Evolutionary conservation across 1,140 invertebrate genomes (phyloP).

Genomic region (Zaprionus ornatus): DNA sequence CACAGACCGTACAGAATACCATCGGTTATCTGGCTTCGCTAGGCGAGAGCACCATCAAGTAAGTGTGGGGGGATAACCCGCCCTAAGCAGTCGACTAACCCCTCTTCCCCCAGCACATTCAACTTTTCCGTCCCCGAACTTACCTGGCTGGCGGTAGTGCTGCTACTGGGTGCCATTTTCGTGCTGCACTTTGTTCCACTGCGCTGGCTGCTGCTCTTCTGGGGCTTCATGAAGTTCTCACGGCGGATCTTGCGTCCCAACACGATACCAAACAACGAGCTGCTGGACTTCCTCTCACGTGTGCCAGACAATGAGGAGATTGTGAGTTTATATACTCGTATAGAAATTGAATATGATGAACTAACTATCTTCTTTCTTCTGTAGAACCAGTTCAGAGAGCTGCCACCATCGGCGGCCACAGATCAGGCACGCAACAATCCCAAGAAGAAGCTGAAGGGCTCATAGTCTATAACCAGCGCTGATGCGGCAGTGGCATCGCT

Average conservation of each 20-base stretch:
- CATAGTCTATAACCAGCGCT: slow-evolving; percentile 84
- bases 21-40: slow-evolving; percentile 96
- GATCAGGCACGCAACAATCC: slow-evolving; percentile 85
- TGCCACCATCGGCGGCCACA: slow-evolving; percentile 84
- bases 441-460: slow-evolving; percentile 86
- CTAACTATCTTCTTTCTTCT: neutral
- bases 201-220: slow-evolving; percentile 95
- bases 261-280: slow-evolving; percentile 98
- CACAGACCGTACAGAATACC: slow-evolving; percentile 96
- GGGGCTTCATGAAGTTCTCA: slow-evolving; percentile 99
- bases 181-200: slow-evolving; percentile 96
- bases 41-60: slow-evolving; percentile 97
- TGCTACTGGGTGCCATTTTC: slow-evolving; percentile 88
- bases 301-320: slow-evolving; percentile 98
- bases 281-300: slow-evolving; percentile 96
- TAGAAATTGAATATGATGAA: neutral
- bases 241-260: slow-evolving; percentile 96
- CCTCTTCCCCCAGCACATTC: slow-evolving; percentile 90
- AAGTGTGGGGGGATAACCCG: slow-evolving; percentile 71
- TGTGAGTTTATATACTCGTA: slow-evolving; percentile 86
- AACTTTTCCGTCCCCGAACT: slow-evolving; percentile 99
- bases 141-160: slow-evolving; percentile 94
- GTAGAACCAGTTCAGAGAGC: slow-evolving; percentile 85
- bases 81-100: too few species aligned
- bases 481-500: slow-evolving; percentile 58